Evolutionary conservation across 2,797 vertebrate genomes (phyloP).

Genomic region (Selene dorsalis): DNA sequence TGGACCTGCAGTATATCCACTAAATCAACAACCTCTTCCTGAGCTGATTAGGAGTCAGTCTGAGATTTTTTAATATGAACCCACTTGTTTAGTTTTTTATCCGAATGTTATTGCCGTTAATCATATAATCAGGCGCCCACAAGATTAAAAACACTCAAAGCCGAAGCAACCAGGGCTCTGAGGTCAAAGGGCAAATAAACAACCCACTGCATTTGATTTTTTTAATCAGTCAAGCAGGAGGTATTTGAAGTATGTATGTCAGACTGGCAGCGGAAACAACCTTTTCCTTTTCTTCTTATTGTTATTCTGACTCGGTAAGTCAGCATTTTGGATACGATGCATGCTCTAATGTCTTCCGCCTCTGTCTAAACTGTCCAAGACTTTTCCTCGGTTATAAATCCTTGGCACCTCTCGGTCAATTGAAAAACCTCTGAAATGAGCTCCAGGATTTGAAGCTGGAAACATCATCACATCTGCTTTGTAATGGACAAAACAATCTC

Average conservation of each 20-base stretch:
- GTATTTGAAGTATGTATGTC: slow-evolving; percentile 62
- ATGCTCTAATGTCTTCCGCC: not conserved
- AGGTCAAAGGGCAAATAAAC: slow-evolving; percentile 63
- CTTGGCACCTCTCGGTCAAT: slow-evolving; percentile 46
- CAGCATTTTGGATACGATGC: slow-evolving; percentile 28
- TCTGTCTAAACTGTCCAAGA: slow-evolving; percentile 38
- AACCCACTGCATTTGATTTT: slow-evolving; percentile 40
- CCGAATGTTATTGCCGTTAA: slow-evolving; percentile 55
- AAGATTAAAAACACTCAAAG: slow-evolving; percentile 63
- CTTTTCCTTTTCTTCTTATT: slow-evolving; percentile 34
- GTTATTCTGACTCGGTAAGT: slow-evolving; percentile 11
- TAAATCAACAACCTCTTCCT: slow-evolving; percentile 68
- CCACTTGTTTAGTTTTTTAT: slow-evolving; percentile 70
- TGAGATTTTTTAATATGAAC: slow-evolving; percentile 74
- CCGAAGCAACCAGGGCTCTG: slow-evolving; percentile 15
- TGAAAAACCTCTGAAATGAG: slow-evolving; percentile 44
- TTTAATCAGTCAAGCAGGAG: slow-evolving; percentile 50
- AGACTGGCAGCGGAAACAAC: slow-evolving; percentile 17
- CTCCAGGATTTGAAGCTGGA: slow-evolving; percentile 56
- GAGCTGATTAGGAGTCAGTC: slow-evolving; percentile 71
- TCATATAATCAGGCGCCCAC: slow-evolving; percentile 47
- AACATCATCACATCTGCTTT: slow-evolving; percentile 58
- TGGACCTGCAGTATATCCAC: slow-evolving; percentile 60
- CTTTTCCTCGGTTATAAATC: slow-evolving; percentile 41
- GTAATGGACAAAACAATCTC: slow-evolving; percentile 7